A percentile compares a stretch with the other conserved stretches of the same genome.
Evolutionary conservation across 2,888 invertebrate genomes (phyloP).

Genomic region (Amitus sp.): DNA sequence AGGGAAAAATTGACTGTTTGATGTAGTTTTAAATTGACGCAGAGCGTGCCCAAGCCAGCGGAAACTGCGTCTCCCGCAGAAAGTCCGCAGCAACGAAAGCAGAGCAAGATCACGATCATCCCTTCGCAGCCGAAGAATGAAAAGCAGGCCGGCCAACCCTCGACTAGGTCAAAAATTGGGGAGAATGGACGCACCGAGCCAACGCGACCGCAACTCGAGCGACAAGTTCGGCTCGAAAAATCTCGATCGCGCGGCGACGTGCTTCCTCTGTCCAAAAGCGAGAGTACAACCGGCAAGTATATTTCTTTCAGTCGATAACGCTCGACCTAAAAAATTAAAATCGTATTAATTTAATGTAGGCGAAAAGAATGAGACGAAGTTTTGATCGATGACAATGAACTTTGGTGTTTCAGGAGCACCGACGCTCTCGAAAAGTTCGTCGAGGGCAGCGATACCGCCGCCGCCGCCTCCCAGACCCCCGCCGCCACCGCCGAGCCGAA

Average conservation of each 20-base stretch:
- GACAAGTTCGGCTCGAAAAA: slow-evolving; percentile 61
- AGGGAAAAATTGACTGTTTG: too few relatives aligned
- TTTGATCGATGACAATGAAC: too few relatives aligned
- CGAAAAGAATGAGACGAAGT: too few relatives aligned
- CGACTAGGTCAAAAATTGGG: slow-evolving; percentile 46
- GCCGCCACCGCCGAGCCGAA: slow-evolving; percentile 68
- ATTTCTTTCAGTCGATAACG: background rate
- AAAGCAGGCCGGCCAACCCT: slow-evolving; percentile 50
- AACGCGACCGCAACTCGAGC: slow-evolving; percentile 59
- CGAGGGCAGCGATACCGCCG: slow-evolving; percentile 65
- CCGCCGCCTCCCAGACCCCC: slow-evolving; percentile 78
- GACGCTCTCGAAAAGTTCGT: slow-evolving; percentile 61
- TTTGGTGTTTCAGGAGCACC: slow-evolving; percentile 61
- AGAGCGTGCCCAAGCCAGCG: slow-evolving; percentile 60
- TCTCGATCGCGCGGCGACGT: slow-evolving; percentile 60
- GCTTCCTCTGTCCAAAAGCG: slow-evolving; percentile 59
- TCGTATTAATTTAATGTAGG: too few relatives aligned
- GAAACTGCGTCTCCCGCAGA: slow-evolving; percentile 44
- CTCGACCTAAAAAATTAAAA: too few relatives aligned
- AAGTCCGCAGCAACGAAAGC: slow-evolving; percentile 56
- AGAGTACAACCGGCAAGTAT: slow-evolving; percentile 59
- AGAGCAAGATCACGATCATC: slow-evolving; percentile 66
- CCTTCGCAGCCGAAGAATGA: slow-evolving; percentile 61
- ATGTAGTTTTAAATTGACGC: slow-evolving; percentile 17
- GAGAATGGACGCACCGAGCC: slow-evolving; percentile 61